Base-by-base conservation (phyloP, 1,140 invertebrate species). In the Lucilia cuprina region DNA sequence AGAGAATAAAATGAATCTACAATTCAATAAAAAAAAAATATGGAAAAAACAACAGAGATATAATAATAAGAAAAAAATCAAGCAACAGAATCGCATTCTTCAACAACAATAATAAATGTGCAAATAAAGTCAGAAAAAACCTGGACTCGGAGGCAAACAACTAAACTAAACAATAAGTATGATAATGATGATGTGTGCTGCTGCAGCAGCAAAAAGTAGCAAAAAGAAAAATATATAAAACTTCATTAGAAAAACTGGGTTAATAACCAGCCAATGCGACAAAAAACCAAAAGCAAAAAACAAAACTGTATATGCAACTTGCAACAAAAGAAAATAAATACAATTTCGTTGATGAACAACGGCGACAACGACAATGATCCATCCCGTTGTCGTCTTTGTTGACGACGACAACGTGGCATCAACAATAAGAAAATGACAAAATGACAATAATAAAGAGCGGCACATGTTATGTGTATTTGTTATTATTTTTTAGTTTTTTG, bases 251-350 rank as follows among this genome's bases (percentile, higher is more conserved):
- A 70, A 30, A 70, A 21, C 65, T 70, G 19, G 65, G 65, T 70
- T 70, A 70, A 70, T 70, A 70, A 70, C 65, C 65, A 60, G 55
- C n/a, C 13, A 70, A 70, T 70, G 65, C 65, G 65, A 70, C 65
- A 25, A 25, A 70, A 70, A 25, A 60, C 7, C 21, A 25, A 25
- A 70, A 70, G 3, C 9, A 30, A n/a, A 70, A 70, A 70, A 70
- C 65, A 55, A n/a, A 70, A 70, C 10, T 8, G 7, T 41, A 41
- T 41, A 41, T 41, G 41, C 41, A 41, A 41, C 41, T 41, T 41
- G 41, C 41, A 41, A 41, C 65, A 70, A 70, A 21, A 70, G n/a
- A 60, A 70, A 21, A 70, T 7, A 70, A 70, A 70, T 9, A 70
- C n/a, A 21, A 70, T 70, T 19, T 21, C 65, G 21, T 55, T 55